Base-by-base conservation (phyloP, 2,888 invertebrate species). In the Eurytoma californica region DNA sequence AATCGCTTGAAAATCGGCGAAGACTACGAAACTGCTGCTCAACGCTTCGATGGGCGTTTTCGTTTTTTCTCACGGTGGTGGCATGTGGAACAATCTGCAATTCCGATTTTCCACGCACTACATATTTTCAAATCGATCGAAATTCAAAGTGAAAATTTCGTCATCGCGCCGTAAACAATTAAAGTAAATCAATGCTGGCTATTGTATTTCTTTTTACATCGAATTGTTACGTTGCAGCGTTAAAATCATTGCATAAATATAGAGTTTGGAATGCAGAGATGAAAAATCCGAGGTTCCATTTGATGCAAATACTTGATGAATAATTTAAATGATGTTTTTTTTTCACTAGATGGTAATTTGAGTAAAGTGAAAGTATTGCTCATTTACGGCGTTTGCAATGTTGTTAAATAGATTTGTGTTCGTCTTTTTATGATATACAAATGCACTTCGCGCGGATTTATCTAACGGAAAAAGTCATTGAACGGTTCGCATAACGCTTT, bases 61-160 rank as follows among this genome's bases (percentile, higher is more conserved):
- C 61, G 51, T 79, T 74, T 79, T 61, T 79, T 79, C 79, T 79
- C 79, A 79, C 79, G 79, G 18, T 75, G 28, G 70, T 67, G 70
- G 79, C 75, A 79, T 79, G 75, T 75, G 70, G 30, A 75, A 75
- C 70, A 30, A 75, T 79, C 39, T 79, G 61, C 75, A 79, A 79
- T 75, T 79, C 75, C 20, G 47, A 79, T 67, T 74, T 74, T 58
- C 4, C 70, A 63, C 20, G 74, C 63, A 57, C 58, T 73, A 69
- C 28, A 79, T 79, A 74, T 70, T 74, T 39, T 65, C 18, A 69
- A 74, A 79, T 69, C 49, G 30, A 79, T 74, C 79, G 18, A 79
- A 79, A 74, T 79, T 65, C 69, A 74, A 47, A 72, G 65, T 72
- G 55, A 78, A 78, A 77, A 66, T 72, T 66, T 68, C 67, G 58